Conservation (phyloP, 2,797 vertebrate species). For the Steatocranus sp. region DNA sequence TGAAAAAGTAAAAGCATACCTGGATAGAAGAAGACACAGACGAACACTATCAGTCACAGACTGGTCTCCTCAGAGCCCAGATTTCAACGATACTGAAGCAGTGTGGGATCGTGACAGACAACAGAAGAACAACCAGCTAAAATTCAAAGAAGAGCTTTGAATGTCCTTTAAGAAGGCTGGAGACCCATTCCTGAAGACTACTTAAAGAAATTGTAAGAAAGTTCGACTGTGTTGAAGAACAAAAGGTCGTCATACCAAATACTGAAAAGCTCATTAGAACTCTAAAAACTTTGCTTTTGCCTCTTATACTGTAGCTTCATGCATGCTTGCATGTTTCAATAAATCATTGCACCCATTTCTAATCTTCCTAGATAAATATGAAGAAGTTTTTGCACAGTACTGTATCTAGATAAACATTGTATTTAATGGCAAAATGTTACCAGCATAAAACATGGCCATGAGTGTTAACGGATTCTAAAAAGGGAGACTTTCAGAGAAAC, state of each 20-base stretch:
- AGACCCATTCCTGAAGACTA: not conserved
- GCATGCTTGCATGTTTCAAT: not conserved
- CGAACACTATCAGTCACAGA: not conserved
- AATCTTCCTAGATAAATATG: not conserved
- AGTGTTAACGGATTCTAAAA: not conserved
- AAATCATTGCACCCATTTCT: not conserved
- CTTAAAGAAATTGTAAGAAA: not conserved
- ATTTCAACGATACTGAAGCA: rapidly evolving
- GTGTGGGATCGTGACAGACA: not conserved
- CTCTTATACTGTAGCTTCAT: not conserved
- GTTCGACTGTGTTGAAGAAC: not conserved
- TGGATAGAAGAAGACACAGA: not conserved
- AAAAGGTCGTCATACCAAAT: not conserved
- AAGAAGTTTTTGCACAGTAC: not conserved
- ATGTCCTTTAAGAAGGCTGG: not conserved
- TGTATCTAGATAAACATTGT: not conserved
- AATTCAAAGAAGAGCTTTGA: not conserved
- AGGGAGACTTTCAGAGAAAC: not conserved
- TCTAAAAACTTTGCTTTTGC: not conserved
- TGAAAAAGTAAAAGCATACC: not conserved
- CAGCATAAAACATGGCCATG: not conserved
- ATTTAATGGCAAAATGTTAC: no score
- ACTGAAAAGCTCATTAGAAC: not conserved
- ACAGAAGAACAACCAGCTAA: not conserved
- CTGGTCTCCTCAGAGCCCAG: not conserved